A percentile compares a stretch with the other conserved stretches of the same genome.
These are phyloP conservation scores for Rhabditophanes sp. DNA, from an alignment of 2,888 invertebrate species.

Conservation along the genomic window DNA sequence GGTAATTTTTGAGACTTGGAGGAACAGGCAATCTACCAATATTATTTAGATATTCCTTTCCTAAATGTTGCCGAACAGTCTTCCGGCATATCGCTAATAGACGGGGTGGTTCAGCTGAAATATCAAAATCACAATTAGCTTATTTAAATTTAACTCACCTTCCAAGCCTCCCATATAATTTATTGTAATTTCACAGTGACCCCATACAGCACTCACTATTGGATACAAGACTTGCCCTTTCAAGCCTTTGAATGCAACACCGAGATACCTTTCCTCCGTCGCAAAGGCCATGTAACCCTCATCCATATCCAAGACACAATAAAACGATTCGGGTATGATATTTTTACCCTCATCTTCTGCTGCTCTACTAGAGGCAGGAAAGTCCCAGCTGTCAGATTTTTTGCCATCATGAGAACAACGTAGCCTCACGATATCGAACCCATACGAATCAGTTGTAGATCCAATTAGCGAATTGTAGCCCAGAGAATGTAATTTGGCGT, in stretches of 20 bases:
- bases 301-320: too few relatives aligned
- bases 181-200: slow-evolving; percentile 98
- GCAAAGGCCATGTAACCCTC: slow-evolving; percentile 94
- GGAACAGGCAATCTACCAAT: slow-evolving; percentile 74
- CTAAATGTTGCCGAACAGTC: slow-evolving; percentile 79
- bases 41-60: slow-evolving; percentile 61
- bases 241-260: slow-evolving; percentile 87
- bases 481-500: slow-evolving; percentile 80
- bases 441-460: slow-evolving; percentile 91
- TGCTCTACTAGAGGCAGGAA: slow-evolving; percentile 15
- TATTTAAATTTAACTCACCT: too few relatives aligned
- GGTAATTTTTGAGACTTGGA: slow-evolving; percentile 77
- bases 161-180: slow-evolving; percentile 92
- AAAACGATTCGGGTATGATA: slow-evolving; percentile 49
- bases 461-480: slow-evolving; percentile 90
- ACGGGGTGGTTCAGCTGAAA: slow-evolving; percentile 80
- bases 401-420: slow-evolving; percentile 81
- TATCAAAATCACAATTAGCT: too few relatives aligned
- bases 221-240: slow-evolving; percentile 85
- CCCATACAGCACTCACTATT: slow-evolving; percentile 97
- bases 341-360: slow-evolving; percentile 12
- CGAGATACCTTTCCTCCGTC: slow-evolving; percentile 73
- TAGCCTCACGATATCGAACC: slow-evolving; percentile 77
- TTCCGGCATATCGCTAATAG: slow-evolving; percentile 92
- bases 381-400: slow-evolving; percentile 29